Evolutionary conservation across 1,140 invertebrate species (phyloP), one percentile per base, ranked within the genome.

Genomic region (Camponotus vicinus): DNA sequence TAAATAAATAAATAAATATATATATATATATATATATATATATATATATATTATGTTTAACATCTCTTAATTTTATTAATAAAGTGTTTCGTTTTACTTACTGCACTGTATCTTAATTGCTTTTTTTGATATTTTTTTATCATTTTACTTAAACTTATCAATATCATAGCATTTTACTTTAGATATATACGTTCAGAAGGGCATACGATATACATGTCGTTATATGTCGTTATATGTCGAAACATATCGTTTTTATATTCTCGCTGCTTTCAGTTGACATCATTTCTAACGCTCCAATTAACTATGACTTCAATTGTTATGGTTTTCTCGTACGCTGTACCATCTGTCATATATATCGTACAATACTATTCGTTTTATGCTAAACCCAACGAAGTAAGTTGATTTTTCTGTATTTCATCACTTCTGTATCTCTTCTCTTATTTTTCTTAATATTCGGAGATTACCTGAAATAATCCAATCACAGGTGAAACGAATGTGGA

Each of bases 211-310:
- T 27, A 27, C 27, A 27, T 27, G 1, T 27, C 27, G 27, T 27
- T 27, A 27, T 40, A 6, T 40, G 37, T 40, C 3, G 6, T 40
- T 40, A 40, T 15, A 32, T 27, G 4, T 61, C 3, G 49, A 18
- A 7, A 1, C 9, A 0, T 40, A 49, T 9, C 1, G 5, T 57
- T 55, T 59, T 42, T 3, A 70, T 59, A 34, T 59, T 8, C 27
- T 80, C 32, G 18, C 27, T 27, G 6, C 11, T 83, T 83, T 45
- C 55, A 83, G 79, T 59, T 84, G 15, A 49, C 45, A 21, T 61
- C 45, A 7, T 84, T 84, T 18, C 7, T 52, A 6, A 76, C 70
- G 0, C 18, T 27, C 3, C 27, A 49, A 61, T 63, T 27, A 2
- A 63, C 11, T 3, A 3, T 64, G 42, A 32, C 63, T 63, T 15